Base-by-base conservation (phyloP, 2,888 invertebrate genomes). In the Cyclophora albipunctata region DNA sequence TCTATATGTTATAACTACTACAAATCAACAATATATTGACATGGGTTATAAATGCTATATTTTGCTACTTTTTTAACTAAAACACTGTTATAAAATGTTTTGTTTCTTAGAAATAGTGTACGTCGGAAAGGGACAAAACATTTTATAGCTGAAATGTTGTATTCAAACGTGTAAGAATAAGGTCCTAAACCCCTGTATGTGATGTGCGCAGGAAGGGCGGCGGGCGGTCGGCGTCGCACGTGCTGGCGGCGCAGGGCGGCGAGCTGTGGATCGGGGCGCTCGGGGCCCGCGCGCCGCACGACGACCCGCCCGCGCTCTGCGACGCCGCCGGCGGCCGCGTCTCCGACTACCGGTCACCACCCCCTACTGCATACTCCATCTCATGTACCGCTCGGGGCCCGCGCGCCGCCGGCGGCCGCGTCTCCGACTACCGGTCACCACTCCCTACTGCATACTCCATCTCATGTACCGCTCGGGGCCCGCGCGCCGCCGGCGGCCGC, bases 191-290 rank as follows among this genome's bases (percentile, higher is more conserved):
- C n/a, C n/a, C n/a, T n/a, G 2, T 40, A 20, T 20, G 20, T 20
- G 20, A 20, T 20, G 20, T 20, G 20, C 53, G 37, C 52, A 89
- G 91, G 58, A 96, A 96, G 83, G 91, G 93, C 7, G 95, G 95
- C 2, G 94, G 95, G 0, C 95, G 97, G 75, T 93, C 96, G 0
- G 95, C 97, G 34, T 97, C 97, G 1, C 98, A 98, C 81, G 92
- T 98, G 71, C 75, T 99, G 47, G 96, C 97, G 0, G 95, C 97
- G 5, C 98, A 98, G 65, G 98, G 97, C 0, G 98, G 98, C 0
- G 98, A 98, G 85, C 95, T 99, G 63, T 98, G 97, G 87, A 95
- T 99, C 58, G 98, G 98, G 59, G 95, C 96, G 0, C 85, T 98
- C 43, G 94, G 94, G 34, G 96, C 96, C 0, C 90, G 97, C 41